Evolutionary conservation across 1,140 invertebrate species (phyloP).

Genomic region (Pteromalus puparum): DNA sequence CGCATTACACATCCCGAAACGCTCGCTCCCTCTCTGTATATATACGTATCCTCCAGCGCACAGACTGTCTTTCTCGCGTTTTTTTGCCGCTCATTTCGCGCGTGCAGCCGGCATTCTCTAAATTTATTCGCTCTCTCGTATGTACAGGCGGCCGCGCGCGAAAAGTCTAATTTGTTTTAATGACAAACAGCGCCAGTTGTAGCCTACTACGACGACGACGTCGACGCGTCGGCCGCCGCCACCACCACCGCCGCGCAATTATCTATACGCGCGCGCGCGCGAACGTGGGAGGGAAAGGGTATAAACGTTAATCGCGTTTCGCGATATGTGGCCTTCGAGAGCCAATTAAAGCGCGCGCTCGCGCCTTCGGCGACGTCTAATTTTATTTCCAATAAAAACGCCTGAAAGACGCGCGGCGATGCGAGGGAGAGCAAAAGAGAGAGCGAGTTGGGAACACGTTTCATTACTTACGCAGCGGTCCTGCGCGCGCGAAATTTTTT

Average conservation of each 20-base stretch:
- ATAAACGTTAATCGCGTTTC: conserved; percentile 51
- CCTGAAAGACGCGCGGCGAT: conserved; percentile 16
- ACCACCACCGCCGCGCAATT: conserved; percentile 36
- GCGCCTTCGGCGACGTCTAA: conserved; percentile 51
- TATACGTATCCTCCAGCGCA: conserved; percentile 51
- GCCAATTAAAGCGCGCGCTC: conserved; percentile 51
- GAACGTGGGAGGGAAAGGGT: conserved; percentile 16
- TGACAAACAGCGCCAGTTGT: conserved; percentile 41
- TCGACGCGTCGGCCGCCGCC: not conserved
- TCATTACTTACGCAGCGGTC: conserved; percentile 52
- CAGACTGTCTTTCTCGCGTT: conserved; percentile 53
- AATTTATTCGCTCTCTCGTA: conserved; percentile 44
- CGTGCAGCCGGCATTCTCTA: conserved; percentile 39
- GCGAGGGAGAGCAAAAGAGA: conserved; percentile 12
- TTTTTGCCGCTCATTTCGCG: conserved; percentile 46
- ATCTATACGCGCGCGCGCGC: conserved; percentile 25
- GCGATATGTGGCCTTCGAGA: conserved; percentile 53
- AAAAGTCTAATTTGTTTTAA: conserved; percentile 54
- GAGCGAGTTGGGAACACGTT: conserved; percentile 45
- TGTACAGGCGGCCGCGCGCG: conserved; percentile 21
- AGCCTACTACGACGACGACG: not conserved
- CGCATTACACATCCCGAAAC: conserved; percentile 72
- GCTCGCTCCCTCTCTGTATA: conserved; percentile 55
- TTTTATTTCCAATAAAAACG: conserved; percentile 55
- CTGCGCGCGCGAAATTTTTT: conserved; percentile 37